phyloP scores from a whole-genome alignment of 2,888 invertebrate species.

The Ariolimax columbianus region DNA sequence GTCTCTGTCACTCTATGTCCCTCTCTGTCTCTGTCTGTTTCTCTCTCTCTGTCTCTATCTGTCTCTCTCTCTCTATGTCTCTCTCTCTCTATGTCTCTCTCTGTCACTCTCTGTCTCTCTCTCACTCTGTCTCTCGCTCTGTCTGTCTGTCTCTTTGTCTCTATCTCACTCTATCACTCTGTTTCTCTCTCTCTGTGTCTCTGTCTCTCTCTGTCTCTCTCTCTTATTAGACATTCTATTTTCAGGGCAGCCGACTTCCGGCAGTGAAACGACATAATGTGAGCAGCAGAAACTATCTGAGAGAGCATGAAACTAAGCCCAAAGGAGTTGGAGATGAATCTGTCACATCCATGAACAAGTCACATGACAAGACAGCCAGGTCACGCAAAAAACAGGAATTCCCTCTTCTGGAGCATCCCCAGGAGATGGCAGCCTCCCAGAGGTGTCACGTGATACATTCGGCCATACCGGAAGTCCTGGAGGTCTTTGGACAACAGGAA shows the following conservation, averaged over 20 bases:
- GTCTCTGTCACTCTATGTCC: too few relatives aligned
- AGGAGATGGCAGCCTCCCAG: constrained; percentile 5
- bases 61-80: too few relatives aligned
- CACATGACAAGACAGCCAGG: neutral
- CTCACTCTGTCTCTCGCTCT: too few relatives aligned
- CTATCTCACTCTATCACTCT: too few relatives aligned
- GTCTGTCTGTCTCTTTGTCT: too few relatives aligned
- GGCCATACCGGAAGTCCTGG: constrained; percentile 29
- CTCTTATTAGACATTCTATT: neutral
- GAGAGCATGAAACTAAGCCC: neutral
- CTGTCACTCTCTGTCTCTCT: too few relatives aligned
- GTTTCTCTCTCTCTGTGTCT: too few relatives aligned
- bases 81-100: too few relatives aligned
- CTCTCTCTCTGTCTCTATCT: too few relatives aligned
- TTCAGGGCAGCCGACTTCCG: constrained; percentile 24
- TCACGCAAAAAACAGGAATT: constrained; percentile 8
- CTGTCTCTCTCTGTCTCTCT: neutral
- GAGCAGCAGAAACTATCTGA: constrained; percentile 31
- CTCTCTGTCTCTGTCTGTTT: too few relatives aligned
- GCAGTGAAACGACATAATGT: constrained; percentile 31
- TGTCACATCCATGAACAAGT: neutral
- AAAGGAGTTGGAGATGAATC: neutral
- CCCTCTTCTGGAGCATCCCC: constrained; percentile 32
- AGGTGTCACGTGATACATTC: constrained; percentile 26
- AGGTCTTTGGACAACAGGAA: constrained; percentile 24